phyloP scores from a whole-genome alignment of 2,113 vertebrate genomes.

The Lampris incognitus region DNA sequence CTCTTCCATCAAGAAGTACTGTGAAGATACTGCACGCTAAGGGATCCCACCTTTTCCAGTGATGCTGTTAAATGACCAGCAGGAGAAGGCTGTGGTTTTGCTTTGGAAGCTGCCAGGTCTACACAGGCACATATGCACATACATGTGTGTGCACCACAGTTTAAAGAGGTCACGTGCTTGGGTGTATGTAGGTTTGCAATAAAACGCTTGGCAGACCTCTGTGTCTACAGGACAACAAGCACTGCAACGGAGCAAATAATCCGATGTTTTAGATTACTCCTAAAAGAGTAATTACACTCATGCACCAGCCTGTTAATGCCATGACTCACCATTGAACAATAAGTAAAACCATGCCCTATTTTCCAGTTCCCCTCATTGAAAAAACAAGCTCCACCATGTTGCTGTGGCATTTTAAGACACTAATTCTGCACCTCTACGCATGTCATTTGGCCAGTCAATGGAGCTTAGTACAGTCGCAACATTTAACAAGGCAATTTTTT shows the following conservation, averaged over 20 bases:
- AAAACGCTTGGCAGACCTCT: not conserved
- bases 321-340: not conserved
- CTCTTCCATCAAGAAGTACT: not conserved
- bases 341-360: constrained; percentile 19
- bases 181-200: constrained; percentile 19
- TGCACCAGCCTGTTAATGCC: too few relatives aligned
- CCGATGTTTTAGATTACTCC: too few relatives aligned
- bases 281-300: too few relatives aligned
- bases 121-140: constrained; percentile 15
- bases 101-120: constrained; percentile 23
- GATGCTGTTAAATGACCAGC: not conserved
- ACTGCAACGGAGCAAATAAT: too few relatives aligned
- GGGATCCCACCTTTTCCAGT: not conserved
- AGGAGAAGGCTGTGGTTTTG: constrained; percentile 2
- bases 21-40: constrained; percentile 9
- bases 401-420: constrained; percentile 19
- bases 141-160: constrained; percentile 17
- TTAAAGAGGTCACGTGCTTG: constrained; percentile 14
- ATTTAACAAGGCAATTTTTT: constrained; percentile 54
- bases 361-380: constrained; percentile 35
- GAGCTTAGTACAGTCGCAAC: constrained; percentile 21
- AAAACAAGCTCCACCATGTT: constrained; percentile 44
- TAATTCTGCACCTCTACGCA: constrained; percentile 50
- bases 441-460: constrained; percentile 33
- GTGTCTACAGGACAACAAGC: too few relatives aligned